Evolutionary conservation across 2,113 vertebrate genomes (phyloP).

Genomic region (Octodon degus): DNA sequence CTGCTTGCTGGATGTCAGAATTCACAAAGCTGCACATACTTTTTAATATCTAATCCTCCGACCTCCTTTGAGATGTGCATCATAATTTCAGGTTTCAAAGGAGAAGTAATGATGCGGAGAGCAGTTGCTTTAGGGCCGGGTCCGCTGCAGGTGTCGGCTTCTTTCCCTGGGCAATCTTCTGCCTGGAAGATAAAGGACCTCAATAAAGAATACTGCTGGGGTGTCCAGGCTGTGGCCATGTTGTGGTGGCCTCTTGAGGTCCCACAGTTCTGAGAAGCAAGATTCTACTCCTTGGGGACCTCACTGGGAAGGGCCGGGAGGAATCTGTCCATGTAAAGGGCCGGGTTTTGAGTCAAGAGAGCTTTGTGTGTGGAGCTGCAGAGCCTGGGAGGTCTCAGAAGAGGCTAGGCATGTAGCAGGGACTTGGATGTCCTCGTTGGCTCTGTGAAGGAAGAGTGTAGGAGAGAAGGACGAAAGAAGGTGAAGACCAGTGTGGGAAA

Average conservation of each 20-base stretch:
- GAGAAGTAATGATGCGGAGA: not conserved
- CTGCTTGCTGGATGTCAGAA: not conserved
- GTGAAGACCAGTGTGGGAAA: not conserved
- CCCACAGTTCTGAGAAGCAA: not conserved
- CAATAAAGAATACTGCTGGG: not conserved
- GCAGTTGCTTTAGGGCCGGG: not conserved
- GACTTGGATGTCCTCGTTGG: not conserved
- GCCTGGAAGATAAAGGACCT: not conserved
- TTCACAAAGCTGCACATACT: not conserved
- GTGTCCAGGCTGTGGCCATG: not conserved
- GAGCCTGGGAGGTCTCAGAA: not conserved
- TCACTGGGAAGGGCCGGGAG: not conserved
- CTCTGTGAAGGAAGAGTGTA: not conserved
- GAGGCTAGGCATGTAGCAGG: too few relatives aligned
- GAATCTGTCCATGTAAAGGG: not conserved
- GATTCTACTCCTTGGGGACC: not conserved
- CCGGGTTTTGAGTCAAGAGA: not conserved
- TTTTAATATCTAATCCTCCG: not conserved
- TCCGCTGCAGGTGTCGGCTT: not conserved
- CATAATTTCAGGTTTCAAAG: not conserved
- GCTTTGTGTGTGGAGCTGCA: not conserved
- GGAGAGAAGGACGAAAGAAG: not conserved
- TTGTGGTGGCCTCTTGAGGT: not conserved
- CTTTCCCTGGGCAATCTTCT: conserved; percentile 20
- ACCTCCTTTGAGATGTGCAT: not conserved